phyloP scores from a whole-genome alignment of 2,888 invertebrate species.

The Acrobasis suavella region DNA sequence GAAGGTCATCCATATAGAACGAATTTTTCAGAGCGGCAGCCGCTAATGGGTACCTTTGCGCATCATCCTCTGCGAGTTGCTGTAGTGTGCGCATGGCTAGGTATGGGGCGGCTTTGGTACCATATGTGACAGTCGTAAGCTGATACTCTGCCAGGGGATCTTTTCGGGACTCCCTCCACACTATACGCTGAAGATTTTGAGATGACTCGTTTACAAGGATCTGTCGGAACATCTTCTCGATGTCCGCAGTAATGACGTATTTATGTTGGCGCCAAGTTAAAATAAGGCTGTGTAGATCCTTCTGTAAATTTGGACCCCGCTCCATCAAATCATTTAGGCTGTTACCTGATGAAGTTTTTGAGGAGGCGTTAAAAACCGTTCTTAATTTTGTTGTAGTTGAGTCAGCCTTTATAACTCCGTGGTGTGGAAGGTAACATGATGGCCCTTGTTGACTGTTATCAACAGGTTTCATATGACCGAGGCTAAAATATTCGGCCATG shows the following conservation, averaged over 20 bases:
- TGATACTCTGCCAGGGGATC: too few species aligned
- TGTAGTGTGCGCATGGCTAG: conserved; percentile 23
- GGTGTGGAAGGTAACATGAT: conserved; percentile 22
- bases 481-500: conserved; percentile 17
- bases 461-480: conserved; percentile 21
- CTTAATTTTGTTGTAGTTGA: conserved; percentile 20
- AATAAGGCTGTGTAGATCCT: conserved; percentile 26
- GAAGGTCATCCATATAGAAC: conserved; percentile 20
- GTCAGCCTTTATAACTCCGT: conserved; percentile 22
- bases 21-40: neutral
- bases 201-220: conserved; percentile 21
- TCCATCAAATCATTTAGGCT: conserved; percentile 34
- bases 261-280: conserved; percentile 30
- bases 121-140: too few species aligned
- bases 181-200: too few species aligned
- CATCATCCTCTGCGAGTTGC: conserved; percentile 23
- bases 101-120: conserved; percentile 1
- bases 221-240: conserved; percentile 32
- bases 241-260: conserved; percentile 31
- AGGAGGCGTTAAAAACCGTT: conserved; percentile 24
- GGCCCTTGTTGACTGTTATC: neutral
- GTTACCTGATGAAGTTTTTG: conserved; percentile 21
- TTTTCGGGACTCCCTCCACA: too few species aligned
- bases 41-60: conserved; percentile 8
- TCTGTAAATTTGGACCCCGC: conserved; percentile 30